A percentile compares a stretch with the other conserved stretches of the same genome.
phyloP scores from a whole-genome alignment of 2,888 invertebrate genomes.

The Drosophila falleni region DNA sequence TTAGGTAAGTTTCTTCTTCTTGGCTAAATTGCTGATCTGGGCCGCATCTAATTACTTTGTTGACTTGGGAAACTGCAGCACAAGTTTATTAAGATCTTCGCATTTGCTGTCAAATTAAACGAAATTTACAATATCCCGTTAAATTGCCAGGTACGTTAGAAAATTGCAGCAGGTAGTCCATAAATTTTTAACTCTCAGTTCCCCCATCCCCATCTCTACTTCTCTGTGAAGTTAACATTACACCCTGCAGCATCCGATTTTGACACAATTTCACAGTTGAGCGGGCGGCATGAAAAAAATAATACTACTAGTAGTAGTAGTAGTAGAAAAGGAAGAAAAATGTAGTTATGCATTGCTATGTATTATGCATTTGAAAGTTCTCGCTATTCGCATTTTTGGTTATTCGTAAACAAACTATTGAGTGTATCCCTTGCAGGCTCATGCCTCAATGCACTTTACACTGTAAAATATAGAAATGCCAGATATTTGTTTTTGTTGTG shows the following conservation, averaged over 20 bases:
- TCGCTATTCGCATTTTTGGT: slow-evolving; percentile 38
- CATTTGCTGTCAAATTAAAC: slow-evolving; percentile 70
- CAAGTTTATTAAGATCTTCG: slow-evolving; percentile 61
- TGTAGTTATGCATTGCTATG: slow-evolving; percentile 48
- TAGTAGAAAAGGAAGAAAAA: slow-evolving; percentile 7
- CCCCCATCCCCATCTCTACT: slow-evolving; percentile 6
- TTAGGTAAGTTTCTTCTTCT: slow-evolving; percentile 67
- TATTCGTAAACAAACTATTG: slow-evolving; percentile 51
- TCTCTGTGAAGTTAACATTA: slow-evolving; percentile 28
- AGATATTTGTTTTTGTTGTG: slow-evolving; percentile 55
- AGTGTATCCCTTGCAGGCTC: slow-evolving; percentile 59
- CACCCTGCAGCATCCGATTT: slow-evolving; percentile 58
- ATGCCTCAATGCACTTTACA: slow-evolving; percentile 75
- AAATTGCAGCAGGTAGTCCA: slow-evolving; percentile 54
- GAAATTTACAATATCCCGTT: slow-evolving; percentile 77
- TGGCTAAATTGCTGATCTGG: slow-evolving; percentile 47
- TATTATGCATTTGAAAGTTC: slow-evolving; percentile 56
- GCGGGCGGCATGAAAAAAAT: slow-evolving; percentile 34
- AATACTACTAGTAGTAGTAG: slow-evolving; percentile 8
- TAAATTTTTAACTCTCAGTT: slow-evolving; percentile 43
- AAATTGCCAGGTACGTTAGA: slow-evolving; percentile 71
- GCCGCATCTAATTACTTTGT: slow-evolving; percentile 49
- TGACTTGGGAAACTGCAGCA: slow-evolving; percentile 32
- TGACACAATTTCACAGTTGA: slow-evolving; percentile 73
- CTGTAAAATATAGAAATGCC: slow-evolving; percentile 55